phyloP scores from a whole-genome alignment of 1,140 invertebrate genomes.

The Drosophila takahashii region DNA sequence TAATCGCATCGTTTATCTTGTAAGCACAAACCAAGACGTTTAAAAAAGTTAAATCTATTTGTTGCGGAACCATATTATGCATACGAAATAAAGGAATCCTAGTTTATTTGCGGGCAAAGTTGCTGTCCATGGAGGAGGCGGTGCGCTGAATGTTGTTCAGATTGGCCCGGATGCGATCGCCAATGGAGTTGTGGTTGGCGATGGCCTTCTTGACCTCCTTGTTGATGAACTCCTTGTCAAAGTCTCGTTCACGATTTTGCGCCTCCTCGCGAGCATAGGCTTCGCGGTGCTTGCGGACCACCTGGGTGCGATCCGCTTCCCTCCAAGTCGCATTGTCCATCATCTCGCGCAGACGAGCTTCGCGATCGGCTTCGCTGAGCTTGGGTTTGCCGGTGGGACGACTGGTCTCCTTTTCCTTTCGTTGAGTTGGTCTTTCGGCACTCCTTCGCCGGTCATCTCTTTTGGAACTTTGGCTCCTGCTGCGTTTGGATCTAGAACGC shows the following conservation, averaged over 20 bases:
- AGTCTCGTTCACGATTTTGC: constrained; percentile 83
- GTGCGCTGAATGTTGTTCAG: constrained; percentile 92
- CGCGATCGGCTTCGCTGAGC: constrained; percentile 88
- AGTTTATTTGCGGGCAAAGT: constrained; percentile 88
- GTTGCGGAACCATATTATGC: constrained; percentile 36
- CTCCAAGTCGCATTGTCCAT: constrained; percentile 90
- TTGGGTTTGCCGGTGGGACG: constrained; percentile 50
- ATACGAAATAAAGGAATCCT: constrained; percentile 42
- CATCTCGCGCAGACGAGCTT: constrained; percentile 91
- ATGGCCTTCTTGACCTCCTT: constrained; percentile 89
- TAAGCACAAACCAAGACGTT: constrained; percentile 62
- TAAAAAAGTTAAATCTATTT: constrained; percentile 52
- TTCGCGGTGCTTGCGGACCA: constrained; percentile 88
- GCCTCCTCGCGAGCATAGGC: constrained; percentile 87
- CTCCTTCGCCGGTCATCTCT: not conserved
- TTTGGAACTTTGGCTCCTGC: constrained; percentile 27
- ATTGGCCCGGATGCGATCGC: constrained; percentile 92
- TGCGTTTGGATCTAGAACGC: constrained; percentile 6
- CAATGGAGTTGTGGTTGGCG: constrained; percentile 88
- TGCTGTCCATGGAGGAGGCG: constrained; percentile 88
- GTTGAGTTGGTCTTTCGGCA: not conserved
- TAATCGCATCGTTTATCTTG: constrained; percentile 54
- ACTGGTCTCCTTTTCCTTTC: constrained; percentile 1
- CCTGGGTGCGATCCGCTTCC: constrained; percentile 88
- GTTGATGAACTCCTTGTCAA: constrained; percentile 86